Evolutionary conservation across 2,113 vertebrate species (phyloP).

Genomic region (Perognathus longimembris): DNA sequence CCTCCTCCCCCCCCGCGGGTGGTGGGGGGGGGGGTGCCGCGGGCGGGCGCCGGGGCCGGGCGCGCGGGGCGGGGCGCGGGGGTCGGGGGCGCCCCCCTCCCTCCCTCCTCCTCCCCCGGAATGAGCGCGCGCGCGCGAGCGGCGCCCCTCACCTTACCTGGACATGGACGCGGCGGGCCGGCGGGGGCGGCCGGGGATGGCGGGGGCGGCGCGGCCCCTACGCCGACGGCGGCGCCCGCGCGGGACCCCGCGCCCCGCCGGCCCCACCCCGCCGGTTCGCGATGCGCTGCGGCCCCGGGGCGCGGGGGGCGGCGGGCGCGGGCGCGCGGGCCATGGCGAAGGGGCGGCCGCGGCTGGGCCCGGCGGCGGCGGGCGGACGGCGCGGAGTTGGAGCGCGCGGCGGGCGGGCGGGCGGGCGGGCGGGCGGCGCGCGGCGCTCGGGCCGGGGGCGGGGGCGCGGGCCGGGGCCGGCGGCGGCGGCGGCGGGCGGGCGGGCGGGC

Average conservation of each 20-base stretch:
- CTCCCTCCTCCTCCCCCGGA: neutral
- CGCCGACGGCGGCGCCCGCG: slow-evolving; percentile 14
- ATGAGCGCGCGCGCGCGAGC: too few species aligned
- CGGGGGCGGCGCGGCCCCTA: slow-evolving; percentile 38
- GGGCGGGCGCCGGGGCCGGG: too few species aligned
- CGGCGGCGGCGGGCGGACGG: slow-evolving; percentile 31
- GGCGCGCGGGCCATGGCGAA: slow-evolving; percentile 70
- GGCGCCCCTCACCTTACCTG: slow-evolving; percentile 69
- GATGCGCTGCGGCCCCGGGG: slow-evolving; percentile 76
- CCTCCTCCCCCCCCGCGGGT: too few species aligned
- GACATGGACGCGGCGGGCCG: slow-evolving; percentile 63
- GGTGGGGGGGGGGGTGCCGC: too few species aligned
- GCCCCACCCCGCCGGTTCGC: slow-evolving; percentile 44
- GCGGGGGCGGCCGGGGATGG: slow-evolving; percentile 53
- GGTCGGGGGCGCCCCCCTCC: neutral
- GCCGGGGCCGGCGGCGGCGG: slow-evolving; percentile 51
- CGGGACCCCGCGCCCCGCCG: slow-evolving; percentile 46
- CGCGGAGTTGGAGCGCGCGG: neutral
- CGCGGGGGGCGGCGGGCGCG: slow-evolving; percentile 52
- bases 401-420: slow-evolving; percentile 51
- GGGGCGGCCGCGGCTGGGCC: neutral
- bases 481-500: neutral
- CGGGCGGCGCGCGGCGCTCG: slow-evolving; percentile 32
- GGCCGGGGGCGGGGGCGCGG: slow-evolving; percentile 35
- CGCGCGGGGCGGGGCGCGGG: too few species aligned